A percentile compares a stretch with the other conserved stretches of the same genome.
These are phyloP conservation scores for Polydrusus pterygomalis DNA, from an alignment of 2,888 invertebrate genomes.

Conservation along the genomic window DNA sequence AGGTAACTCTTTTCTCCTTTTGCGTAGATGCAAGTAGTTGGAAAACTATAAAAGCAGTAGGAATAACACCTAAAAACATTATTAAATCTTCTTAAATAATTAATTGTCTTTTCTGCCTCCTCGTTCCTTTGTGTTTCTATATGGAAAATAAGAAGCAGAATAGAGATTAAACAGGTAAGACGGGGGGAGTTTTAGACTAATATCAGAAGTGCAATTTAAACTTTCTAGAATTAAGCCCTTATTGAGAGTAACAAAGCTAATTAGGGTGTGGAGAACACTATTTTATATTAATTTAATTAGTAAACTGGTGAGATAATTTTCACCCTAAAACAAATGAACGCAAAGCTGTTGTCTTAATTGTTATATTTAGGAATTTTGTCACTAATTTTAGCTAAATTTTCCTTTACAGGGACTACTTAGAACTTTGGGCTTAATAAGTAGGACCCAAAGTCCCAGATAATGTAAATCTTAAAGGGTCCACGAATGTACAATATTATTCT, in stretches of 20 bases:
- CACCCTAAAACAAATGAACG: not conserved
- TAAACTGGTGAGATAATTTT: not conserved
- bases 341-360: not conserved
- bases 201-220: not conserved
- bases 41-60: too few relatives aligned
- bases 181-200: not conserved
- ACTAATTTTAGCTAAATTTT: not conserved
- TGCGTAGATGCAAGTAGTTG: too few relatives aligned
- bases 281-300: slow-evolving; percentile 12
- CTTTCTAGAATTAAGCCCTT: slow-evolving; percentile 7
- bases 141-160: not conserved
- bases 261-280: not conserved
- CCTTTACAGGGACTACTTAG: too few relatives aligned
- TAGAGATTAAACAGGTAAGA: not conserved
- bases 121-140: not conserved
- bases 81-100: too few relatives aligned
- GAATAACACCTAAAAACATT: too few relatives aligned
- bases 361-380: not conserved
- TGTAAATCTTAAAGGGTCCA: too few relatives aligned
- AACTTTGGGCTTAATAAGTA: too few relatives aligned
- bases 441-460: too few relatives aligned
- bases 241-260: slow-evolving; percentile 6
- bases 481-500: too few relatives aligned
- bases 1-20: too few relatives aligned
- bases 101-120: too few relatives aligned